Evolutionary conservation across 2,113 vertebrate species (phyloP).

Genomic region (Plecturocebus donacophilus): DNA sequence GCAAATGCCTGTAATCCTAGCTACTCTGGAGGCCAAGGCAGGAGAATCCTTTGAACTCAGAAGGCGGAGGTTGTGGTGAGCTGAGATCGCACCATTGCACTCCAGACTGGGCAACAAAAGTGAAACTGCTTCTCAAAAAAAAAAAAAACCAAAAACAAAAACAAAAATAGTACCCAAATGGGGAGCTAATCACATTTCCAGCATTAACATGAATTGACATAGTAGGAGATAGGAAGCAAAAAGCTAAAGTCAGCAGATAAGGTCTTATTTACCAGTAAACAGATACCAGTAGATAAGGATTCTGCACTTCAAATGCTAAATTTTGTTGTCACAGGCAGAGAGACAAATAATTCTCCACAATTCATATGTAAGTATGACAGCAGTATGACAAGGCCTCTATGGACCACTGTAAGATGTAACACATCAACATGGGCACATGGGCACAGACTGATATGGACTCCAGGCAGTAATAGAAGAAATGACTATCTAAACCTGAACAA

Average conservation of each 20-base stretch:
- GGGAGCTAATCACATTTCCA: neutral
- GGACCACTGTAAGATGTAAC: neutral
- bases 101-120: no score
- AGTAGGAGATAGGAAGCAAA: neutral
- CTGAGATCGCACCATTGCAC: no score
- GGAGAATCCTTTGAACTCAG: no score
- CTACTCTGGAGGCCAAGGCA: no score
- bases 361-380: neutral
- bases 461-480: neutral
- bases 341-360: neutral
- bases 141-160: no score
- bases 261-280: neutral
- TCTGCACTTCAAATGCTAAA: neutral
- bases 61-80: no score
- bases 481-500: neutral
- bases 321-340: neutral
- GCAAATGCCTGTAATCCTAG: no score
- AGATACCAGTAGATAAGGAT: neutral
- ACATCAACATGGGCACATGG: neutral
- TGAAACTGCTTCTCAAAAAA: no score
- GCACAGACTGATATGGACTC: neutral
- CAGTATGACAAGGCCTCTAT: neutral
- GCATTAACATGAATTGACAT: neutral
- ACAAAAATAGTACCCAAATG: neutral
- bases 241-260: neutral